Evolutionary conservation across 2,888 invertebrate genomes (phyloP), one percentile per base, ranked within the genome.

Genomic region (Eulithis testata): DNA sequence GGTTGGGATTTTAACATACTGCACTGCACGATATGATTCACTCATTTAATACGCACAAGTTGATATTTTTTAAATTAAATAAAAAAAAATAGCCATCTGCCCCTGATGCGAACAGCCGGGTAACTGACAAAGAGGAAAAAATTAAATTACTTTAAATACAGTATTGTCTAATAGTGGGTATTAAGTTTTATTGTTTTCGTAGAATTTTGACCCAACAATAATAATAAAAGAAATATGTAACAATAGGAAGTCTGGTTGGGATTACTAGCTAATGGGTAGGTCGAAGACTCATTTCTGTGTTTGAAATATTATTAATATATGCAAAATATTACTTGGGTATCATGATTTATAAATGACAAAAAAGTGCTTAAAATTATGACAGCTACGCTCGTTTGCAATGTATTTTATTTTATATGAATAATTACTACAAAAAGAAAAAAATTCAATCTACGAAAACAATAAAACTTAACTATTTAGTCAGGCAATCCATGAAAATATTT

Each of bases 1-100:
- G 36, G 12, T 59, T 71, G 65, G 14, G 66, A 65, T 61, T 68
- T 70, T 65, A 52, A 52, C 75, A 77, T 65, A 61, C 11, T 49
- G 11, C 61, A 61, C 47, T n/a, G 4, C 11, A 52, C 36, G 45
- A 36, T 51, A n/a, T 45, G 9, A n/a, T n/a, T n/a, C 4, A 8
- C n/a, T 45, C 9, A 5, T 4, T 8, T 44, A 44, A 49, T 8
- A 7, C 8, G 37, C 40, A 51, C 31, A 31, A 4, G 11, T 27
- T 4, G 7, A n/a, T 36, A 31, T 37, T 6, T 9, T 36, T 2
- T 37, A n/a, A 8, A 12, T 52, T 12, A 1, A 36, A 52, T 37
- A 43, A 52, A 47, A 14, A 54, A 9, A 27, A 47, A 4, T 12
- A 56, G 12, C 5, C 47, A 11, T 52, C 60, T 40, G 47, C 40